Conservation (phyloP, 2,113 vertebrate species). For the Elaphurus davidianus region DNA sequence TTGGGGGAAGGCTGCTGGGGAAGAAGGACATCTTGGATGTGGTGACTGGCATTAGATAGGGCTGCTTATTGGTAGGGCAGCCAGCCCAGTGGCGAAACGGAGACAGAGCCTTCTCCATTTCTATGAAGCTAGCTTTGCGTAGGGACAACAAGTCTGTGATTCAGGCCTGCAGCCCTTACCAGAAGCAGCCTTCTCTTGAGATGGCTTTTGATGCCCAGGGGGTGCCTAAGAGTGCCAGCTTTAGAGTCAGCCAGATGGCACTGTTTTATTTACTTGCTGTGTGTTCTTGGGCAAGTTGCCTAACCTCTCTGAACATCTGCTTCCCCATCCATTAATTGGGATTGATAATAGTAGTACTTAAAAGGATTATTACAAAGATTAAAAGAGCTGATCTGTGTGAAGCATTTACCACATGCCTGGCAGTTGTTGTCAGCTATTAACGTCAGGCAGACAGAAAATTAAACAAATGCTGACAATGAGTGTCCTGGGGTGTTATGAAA, state of each 20-base stretch:
- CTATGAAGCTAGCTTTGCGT: neutral
- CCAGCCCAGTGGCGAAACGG: neutral
- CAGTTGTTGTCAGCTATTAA: neutral
- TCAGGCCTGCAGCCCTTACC: neutral
- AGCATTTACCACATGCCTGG: neutral
- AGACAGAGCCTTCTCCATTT: neutral
- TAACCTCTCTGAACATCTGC: constrained; percentile 40
- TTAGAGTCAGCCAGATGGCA: neutral
- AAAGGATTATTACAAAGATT: neutral
- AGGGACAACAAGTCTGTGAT: neutral
- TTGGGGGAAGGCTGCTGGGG: neutral
- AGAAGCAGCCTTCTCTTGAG: neutral
- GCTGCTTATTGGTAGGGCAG: neutral
- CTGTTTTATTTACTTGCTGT: constrained; percentile 1
- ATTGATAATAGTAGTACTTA: neutral
- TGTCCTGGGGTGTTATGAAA: neutral
- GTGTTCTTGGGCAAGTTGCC: constrained; percentile 16
- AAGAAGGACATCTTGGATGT: neutral
- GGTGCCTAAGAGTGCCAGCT: neutral
- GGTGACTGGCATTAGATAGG: neutral
- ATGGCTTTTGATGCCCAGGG: neutral
- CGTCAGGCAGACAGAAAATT: neutral
- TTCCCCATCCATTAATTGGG: neutral
- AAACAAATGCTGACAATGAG: neutral
- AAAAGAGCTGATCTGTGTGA: neutral